Conservation (phyloP, 1,140 invertebrate species). For the Lordiphosa mommai region DNA sequence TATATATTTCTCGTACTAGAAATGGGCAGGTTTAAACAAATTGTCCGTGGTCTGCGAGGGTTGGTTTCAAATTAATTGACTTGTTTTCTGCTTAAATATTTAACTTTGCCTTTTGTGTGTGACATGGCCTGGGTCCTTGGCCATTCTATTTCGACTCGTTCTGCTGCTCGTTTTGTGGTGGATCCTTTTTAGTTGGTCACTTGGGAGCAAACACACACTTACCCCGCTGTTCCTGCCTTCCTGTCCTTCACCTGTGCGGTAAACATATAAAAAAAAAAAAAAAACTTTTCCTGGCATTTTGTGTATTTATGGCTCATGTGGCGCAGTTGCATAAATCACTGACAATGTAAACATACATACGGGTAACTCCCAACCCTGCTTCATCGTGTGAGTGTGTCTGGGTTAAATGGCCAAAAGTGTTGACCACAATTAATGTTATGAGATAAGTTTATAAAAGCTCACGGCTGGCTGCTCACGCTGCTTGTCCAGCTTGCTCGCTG, state of each 20-base stretch:
- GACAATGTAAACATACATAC: conserved; percentile 64
- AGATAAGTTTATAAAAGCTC: conserved; percentile 75
- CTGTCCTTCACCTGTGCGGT: conserved; percentile 33
- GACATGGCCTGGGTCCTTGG: conserved; percentile 2
- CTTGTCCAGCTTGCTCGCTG: background rate
- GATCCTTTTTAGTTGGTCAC: conserved; percentile 73
- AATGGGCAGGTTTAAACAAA: background rate
- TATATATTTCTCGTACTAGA: background rate
- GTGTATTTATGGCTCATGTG: conserved; percentile 76
- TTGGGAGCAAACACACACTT: conserved; percentile 42
- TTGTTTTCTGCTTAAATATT: conserved; percentile 77
- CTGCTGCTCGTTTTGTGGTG: conserved; percentile 20
- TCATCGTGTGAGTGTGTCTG: conserved; percentile 10
- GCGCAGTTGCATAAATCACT: conserved; percentile 78
- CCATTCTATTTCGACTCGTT: conserved; percentile 16
- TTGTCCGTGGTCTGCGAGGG: background rate
- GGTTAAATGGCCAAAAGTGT: conserved; percentile 75
- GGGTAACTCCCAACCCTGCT: background rate
- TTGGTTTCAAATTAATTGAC: conserved; percentile 75
- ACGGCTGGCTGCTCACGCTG: conserved; percentile 40
- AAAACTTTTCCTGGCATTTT: conserved; percentile 70
- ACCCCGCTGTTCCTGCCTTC: background rate
- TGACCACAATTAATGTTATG: conserved; percentile 79
- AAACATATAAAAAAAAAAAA: background rate
- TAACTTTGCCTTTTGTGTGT: conserved; percentile 67